phyloP scores from a whole-genome alignment of 2,888 invertebrate species.

The Lepidochrysops patricia region DNA sequence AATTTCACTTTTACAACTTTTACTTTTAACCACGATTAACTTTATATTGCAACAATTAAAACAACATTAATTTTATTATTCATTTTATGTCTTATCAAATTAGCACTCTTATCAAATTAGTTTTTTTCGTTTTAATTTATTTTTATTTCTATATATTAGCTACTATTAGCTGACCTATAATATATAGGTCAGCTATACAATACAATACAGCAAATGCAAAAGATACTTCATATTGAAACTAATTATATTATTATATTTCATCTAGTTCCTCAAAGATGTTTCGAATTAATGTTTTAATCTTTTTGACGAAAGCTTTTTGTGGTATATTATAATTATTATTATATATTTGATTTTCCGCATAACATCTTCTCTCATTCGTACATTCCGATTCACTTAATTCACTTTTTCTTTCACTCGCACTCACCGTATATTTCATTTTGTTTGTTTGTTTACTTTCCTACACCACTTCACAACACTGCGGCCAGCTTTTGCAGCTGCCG shows the following conservation, averaged over 20 bases:
- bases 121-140: too few relatives aligned
- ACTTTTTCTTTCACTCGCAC: conserved; percentile 40
- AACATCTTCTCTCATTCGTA: neutral
- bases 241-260: too few relatives aligned
- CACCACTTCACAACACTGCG: conserved; percentile 44
- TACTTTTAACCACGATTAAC: conserved; percentile 34
- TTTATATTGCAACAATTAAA: neutral
- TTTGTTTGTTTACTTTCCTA: conserved; percentile 44
- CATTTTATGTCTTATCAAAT: neutral
- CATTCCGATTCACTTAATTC: conserved; percentile 16
- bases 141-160: too few relatives aligned
- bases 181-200: too few relatives aligned
- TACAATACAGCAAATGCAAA: too few relatives aligned
- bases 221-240: too few relatives aligned
- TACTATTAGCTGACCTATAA: too few relatives aligned
- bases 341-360: neutral
- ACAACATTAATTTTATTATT: neutral
- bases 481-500: conserved; percentile 64
- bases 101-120: too few relatives aligned
- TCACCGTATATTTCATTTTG: conserved; percentile 73
- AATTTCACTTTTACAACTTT: conserved; percentile 68
- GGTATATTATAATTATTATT: neutral
- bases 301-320: neutral
- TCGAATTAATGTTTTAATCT: too few relatives aligned
- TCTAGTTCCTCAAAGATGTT: too few relatives aligned